Percentiles rank a stretch among this genome's conserved stretches.
These are phyloP conservation scores for Acrossocheilus fasciatus DNA, from an alignment of 2,797 vertebrate species.

Conservation along the genomic window DNA sequence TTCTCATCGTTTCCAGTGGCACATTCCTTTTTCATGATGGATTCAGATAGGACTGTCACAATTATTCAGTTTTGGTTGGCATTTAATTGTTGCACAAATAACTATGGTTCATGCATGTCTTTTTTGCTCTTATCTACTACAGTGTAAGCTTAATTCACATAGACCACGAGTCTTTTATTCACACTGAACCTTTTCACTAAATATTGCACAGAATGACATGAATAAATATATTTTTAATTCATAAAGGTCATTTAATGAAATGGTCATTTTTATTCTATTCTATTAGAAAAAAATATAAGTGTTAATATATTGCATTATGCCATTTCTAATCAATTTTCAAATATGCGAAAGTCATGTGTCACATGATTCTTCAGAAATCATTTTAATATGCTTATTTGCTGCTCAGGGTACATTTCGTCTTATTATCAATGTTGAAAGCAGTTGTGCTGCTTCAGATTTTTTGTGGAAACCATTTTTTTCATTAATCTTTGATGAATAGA, in stretches of 20 bases:
- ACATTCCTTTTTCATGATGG: neutral
- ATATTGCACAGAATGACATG: neutral
- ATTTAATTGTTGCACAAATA: neutral
- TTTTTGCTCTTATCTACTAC: neutral
- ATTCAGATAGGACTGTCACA: neutral
- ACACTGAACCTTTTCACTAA: neutral
- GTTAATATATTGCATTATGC: neutral
- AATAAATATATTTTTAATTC: neutral
- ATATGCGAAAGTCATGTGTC: neutral
- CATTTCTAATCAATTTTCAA: neutral
- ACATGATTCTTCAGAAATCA: neutral
- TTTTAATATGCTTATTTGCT: neutral
- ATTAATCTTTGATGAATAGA: neutral
- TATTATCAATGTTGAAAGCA: neutral
- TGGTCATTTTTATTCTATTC: neutral
- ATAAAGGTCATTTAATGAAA: neutral
- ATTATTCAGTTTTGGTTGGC: neutral
- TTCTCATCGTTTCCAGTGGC: neutral
- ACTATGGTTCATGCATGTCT: neutral
- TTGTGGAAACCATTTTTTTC: too few relatives aligned
- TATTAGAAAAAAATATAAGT: neutral
- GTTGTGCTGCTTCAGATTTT: neutral
- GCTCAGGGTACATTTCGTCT: neutral
- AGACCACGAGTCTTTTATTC: neutral
- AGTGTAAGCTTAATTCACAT: neutral